phyloP scores from a whole-genome alignment of 2,797 vertebrate species.

The Rhincodon typus region DNA sequence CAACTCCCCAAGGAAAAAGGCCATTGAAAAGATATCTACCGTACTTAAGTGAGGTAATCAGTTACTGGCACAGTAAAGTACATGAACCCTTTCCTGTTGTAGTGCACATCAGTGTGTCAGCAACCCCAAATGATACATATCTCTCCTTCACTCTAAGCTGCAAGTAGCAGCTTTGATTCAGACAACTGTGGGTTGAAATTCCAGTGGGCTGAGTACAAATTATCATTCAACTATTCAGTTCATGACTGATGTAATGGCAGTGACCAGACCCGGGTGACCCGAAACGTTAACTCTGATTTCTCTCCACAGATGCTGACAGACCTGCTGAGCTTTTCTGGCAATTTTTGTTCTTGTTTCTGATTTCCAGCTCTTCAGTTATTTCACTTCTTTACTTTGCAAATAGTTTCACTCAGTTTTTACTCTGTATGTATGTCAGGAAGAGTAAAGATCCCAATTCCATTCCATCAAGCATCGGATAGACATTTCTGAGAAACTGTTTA shows the following conservation, averaged over 20 bases:
- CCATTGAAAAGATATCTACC: background rate
- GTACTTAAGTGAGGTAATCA: background rate
- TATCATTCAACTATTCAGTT: background rate
- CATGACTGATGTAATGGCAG: background rate
- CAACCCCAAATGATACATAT: background rate
- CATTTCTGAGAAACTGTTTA: too few species aligned
- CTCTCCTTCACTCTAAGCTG: background rate
- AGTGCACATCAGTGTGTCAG: background rate
- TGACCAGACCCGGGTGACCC: too few species aligned
- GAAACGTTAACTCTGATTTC: too few species aligned
- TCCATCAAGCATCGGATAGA: too few species aligned
- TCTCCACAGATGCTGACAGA: too few species aligned
- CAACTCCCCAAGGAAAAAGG: background rate
- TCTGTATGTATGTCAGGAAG: too few species aligned
- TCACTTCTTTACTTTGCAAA: too few species aligned
- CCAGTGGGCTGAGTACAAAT: background rate
- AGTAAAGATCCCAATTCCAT: too few species aligned
- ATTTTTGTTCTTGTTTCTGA: too few species aligned
- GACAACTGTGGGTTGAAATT: background rate
- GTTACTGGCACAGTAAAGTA: background rate
- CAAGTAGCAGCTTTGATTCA: background rate
- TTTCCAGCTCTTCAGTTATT: too few species aligned
- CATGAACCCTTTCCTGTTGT: background rate
- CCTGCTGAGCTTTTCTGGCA: too few species aligned
- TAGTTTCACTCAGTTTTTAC: too few species aligned